These are phyloP conservation scores for Circaetus cinerascens DNA, from an alignment of 2,113 vertebrate species.

Conservation along the genomic window DNA sequence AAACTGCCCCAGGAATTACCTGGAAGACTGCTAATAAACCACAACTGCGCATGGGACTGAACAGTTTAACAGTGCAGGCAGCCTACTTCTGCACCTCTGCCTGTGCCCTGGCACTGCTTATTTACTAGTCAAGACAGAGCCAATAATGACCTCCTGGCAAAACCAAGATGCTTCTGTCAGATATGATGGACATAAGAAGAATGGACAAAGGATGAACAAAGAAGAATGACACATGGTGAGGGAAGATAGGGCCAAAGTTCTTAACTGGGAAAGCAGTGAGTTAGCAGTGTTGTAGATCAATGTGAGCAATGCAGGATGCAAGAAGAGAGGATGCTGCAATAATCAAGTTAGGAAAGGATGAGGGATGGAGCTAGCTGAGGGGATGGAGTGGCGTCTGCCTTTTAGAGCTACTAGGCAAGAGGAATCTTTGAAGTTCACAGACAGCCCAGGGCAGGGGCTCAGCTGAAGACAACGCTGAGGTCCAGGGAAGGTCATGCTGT, in stretches of 20 bases:
- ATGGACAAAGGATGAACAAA: not conserved
- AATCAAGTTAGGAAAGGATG: not conserved
- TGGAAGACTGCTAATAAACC: not conserved
- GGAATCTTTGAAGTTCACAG: not conserved
- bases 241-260: not conserved
- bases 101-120: not conserved
- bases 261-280: not conserved
- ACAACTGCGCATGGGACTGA: not conserved
- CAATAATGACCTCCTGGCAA: not conserved
- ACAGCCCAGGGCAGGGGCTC: accelerated
- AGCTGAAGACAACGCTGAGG: not conserved
- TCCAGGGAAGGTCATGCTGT: not conserved
- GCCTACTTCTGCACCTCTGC: not conserved
- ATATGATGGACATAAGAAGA: not conserved
- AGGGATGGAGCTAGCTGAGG: not conserved
- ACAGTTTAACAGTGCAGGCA: not conserved
- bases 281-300: not conserved
- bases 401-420: not conserved
- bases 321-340: not conserved
- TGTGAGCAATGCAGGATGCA: not conserved
- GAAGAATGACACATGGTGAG: not conserved
- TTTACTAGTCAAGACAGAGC: not conserved
- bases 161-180: not conserved
- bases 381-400: not conserved
- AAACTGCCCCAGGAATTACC: not conserved